Evolutionary conservation across 2,797 vertebrate genomes (phyloP).

Genomic region (Macrochelys suwanniensis): DNA sequence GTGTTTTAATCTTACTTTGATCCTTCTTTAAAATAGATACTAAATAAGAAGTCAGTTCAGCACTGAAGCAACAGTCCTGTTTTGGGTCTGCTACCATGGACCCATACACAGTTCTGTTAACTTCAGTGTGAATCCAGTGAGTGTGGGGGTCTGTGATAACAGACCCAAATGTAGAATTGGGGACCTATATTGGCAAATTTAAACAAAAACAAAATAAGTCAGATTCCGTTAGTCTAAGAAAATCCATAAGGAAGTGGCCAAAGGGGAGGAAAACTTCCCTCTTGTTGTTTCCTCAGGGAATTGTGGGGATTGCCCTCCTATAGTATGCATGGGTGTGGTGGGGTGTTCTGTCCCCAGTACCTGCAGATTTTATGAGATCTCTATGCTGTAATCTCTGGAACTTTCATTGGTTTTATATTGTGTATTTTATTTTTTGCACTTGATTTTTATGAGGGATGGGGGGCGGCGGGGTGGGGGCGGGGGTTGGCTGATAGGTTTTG

Average conservation of each 20-base stretch:
- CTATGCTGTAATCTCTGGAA: neutral
- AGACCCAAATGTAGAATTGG: neutral
- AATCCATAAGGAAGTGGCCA: neutral
- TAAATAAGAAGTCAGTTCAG: neutral
- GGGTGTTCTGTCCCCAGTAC: neutral
- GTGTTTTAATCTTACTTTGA: neutral
- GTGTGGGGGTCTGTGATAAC: neutral
- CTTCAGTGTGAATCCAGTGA: neutral
- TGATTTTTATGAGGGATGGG: neutral
- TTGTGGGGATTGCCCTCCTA: neutral
- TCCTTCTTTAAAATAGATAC: neutral
- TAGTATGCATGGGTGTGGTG: neutral
- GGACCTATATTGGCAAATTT: neutral
- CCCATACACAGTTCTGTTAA: neutral
- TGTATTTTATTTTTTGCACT: neutral
- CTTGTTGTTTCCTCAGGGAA: neutral
- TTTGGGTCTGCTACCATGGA: neutral
- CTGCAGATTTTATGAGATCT: neutral
- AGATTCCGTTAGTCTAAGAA: neutral
- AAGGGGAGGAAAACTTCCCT: neutral
- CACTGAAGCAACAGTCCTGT: neutral
- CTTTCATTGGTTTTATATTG: neutral
- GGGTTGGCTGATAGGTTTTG: neutral
- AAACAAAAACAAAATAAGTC: neutral
- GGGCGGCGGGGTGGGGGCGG: fast-evolving